Percentiles rank a stretch among this genome's conserved stretches.
These are phyloP conservation scores for Selenia dentaria DNA, from an alignment of 2,888 invertebrate genomes.

Conservation along the genomic window DNA sequence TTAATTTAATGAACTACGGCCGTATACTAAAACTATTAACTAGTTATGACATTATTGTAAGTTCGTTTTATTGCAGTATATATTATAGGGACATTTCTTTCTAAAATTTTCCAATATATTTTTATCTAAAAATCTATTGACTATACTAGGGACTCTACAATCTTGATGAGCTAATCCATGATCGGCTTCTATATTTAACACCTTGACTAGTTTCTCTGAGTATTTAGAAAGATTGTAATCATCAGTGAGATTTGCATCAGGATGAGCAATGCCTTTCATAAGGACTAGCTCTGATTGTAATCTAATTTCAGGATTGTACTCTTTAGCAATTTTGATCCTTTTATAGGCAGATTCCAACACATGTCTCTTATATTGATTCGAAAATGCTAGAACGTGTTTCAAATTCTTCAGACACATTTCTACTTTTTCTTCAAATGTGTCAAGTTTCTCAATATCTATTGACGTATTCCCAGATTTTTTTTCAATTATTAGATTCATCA, in stretches of 20 bases:
- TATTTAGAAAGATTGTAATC: conserved; percentile 49
- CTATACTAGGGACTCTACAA: conserved; percentile 42
- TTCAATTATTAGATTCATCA: conserved; percentile 45
- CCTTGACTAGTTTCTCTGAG: conserved; percentile 36
- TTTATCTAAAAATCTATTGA: conserved; percentile 42
- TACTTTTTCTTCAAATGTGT: no score
- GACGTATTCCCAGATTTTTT: no score
- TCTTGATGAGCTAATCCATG: conserved; percentile 39
- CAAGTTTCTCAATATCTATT: no score
- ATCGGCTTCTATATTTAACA: conserved; percentile 40
- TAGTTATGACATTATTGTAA: no score
- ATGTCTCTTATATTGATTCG: conserved; percentile 41
- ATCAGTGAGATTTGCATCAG: conserved; percentile 32
- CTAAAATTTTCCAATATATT: conserved; percentile 41
- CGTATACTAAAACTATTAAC: no score
- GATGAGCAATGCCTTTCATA: conserved; percentile 43
- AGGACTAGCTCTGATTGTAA: conserved; percentile 45
- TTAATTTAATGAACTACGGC: no score
- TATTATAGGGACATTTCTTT: conserved; percentile 37
- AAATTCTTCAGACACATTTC: conserved; percentile 39
- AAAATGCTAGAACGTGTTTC: conserved; percentile 36
- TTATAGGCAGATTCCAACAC: conserved; percentile 42
- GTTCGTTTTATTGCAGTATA: no score
- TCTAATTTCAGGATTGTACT: conserved; percentile 40
- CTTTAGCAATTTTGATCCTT: conserved; percentile 39